Base-by-base conservation (phyloP, 2,113 vertebrate genomes). In the Calcarius ornatus region DNA sequence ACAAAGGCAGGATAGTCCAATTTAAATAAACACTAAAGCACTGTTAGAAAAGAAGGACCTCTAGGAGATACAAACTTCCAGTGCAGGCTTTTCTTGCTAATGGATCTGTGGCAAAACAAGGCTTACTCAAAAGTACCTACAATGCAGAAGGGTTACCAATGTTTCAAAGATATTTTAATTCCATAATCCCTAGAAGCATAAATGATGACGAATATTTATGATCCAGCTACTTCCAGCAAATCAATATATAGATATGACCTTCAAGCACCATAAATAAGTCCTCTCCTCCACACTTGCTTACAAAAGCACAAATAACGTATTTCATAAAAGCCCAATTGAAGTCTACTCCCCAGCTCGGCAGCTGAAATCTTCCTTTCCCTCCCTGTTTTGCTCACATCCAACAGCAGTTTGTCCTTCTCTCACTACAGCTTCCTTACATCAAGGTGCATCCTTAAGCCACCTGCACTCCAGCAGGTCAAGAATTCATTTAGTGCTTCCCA, bases 131-230 rank as follows among this genome's bases (percentile, higher is more conserved):
- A 92, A 83, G 12, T 31, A 78, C 30, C 38, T 54, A 51, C 27
- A 40, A 27, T 51, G 57, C 57, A 79, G 37, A 78, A 78, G 12
- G 17, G 15, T 72, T 81, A 87, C 65, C 25, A 64, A 42, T 45
- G 85, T 78, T 76, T 93, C 66, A 91, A 37, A 75, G 13, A 57
- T 61, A 60, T 25, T 79, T 76, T 76, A 79, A 79, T 24, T 82
- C 35, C 37, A 76, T 61, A 92, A 94, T 76, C 45, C 50, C 48
- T 65, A 82, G 14, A 75, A 85, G 43, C 28, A 65, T 28, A 80
- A 66, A 40, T 15, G 2, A 80, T 60, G 27, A 88, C 28, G 9
- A 86, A 75, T 75, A 81, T 54, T 79, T 90, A 64, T 33, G 53
- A 82, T 76, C 45, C 40, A 80, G 33, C 63, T 80, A 28, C 71